Conservation (phyloP, 2,113 vertebrate species). For the Alosa alosa region DNA sequence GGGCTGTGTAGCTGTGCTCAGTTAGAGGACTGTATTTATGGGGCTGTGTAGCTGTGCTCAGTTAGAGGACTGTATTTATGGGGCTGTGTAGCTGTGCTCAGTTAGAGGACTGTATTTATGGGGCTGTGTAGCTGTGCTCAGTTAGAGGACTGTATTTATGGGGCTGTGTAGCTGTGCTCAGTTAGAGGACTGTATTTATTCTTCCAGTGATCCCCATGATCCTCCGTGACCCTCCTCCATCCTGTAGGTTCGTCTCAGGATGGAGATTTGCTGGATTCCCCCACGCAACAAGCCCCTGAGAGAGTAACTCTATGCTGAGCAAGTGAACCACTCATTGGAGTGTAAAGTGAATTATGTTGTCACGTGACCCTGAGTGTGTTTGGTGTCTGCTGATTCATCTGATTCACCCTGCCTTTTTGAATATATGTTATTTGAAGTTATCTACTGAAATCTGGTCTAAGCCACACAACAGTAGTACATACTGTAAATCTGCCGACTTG, state of each 20-base stretch:
- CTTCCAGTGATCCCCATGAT: constrained; percentile 6
- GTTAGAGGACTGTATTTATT: background rate
- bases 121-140: background rate
- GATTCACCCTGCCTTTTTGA: background rate
- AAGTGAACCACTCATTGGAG: background rate
- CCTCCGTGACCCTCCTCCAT: background rate
- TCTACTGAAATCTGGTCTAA: background rate
- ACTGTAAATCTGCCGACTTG: background rate
- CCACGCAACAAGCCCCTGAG: background rate
- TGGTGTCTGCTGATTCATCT: background rate
- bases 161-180: background rate
- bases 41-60: too few relatives aligned
- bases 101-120: too few relatives aligned
- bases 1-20: background rate
- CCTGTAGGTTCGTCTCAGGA: constrained; percentile 14
- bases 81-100: too few relatives aligned
- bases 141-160: too few relatives aligned
- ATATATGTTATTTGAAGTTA: background rate
- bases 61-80: too few relatives aligned
- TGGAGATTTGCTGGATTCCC: background rate
- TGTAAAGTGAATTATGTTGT: background rate
- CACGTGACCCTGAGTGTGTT: background rate
- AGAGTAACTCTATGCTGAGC: background rate
- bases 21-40: too few relatives aligned
- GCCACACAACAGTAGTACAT: background rate